A percentile compares a stretch with the other conserved stretches of the same genome.
These are phyloP conservation scores for Acropternis orthonyx DNA, from an alignment of 2,797 vertebrate genomes.

Conservation along the genomic window DNA sequence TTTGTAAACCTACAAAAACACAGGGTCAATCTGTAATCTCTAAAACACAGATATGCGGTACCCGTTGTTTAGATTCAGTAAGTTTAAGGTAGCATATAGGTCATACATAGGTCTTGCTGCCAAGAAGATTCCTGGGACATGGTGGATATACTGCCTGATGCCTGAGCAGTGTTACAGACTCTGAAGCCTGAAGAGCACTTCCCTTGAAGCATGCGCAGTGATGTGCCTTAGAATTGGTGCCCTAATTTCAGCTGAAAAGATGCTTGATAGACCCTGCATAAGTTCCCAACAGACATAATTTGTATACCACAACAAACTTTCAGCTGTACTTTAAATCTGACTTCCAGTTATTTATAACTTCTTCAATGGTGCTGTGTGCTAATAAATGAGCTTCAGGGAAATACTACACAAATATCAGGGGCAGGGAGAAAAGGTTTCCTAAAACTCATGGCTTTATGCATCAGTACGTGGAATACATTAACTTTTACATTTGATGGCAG, in stretches of 20 bases:
- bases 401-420: background rate
- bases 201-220: background rate
- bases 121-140: background rate
- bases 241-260: background rate
- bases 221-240: background rate
- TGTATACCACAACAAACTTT: background rate
- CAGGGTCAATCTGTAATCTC: background rate
- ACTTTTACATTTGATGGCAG: background rate
- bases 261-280: background rate
- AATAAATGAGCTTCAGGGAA: background rate
- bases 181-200: background rate
- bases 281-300: background rate
- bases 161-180: background rate
- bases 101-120: background rate
- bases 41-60: background rate
- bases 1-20: background rate
- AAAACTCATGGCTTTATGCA: background rate
- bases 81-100: background rate
- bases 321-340: background rate
- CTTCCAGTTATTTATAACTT: background rate
- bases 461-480: background rate
- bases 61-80: background rate
- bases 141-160: background rate
- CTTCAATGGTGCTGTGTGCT: rapidly evolving
- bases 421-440: background rate